Base-by-base conservation (phyloP, 1,140 invertebrate species). In the Drosophila murphyi region DNA sequence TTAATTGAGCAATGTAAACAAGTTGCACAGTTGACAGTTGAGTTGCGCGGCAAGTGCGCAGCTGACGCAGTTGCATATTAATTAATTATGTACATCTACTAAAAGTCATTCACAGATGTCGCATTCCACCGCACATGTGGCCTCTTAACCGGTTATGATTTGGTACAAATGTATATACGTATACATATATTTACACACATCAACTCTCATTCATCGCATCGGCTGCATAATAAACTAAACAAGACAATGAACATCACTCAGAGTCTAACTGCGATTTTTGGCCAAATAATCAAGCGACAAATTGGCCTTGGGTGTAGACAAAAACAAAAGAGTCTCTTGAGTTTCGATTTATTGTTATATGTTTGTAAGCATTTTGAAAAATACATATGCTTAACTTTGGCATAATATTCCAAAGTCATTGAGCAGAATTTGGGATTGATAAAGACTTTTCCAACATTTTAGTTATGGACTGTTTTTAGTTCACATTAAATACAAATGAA, bases 111-210 rank as follows among this genome's bases (percentile, higher is more conserved):
- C 39, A 43, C 10, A 43, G 39, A 43, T 43, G 39, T n/a, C 39
- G 39, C 39, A 43, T 43, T 43, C 39, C 39, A 43, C 39, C 10
- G 39, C 39, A 43, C 39, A 43, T 43, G 39, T 43, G 39, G 39
- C 39, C 39, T 43, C n/a, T 43, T n/a, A 43, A 43, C 39, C 39
- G 39, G 39, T 43, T 43, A 43, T n/a, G 39, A 43, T 43, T 43
- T 43, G 39, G 10, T n/a, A 20, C 20, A 43, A 3, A 43, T 4
- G 8, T 41, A 10, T 10, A 10, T 41, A 41, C 10, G 37, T 39
- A 39, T 39, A 43, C 3, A n/a, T 43, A 43, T 43, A 43, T 4
- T n/a, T 43, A n/a, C 4, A 43, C 10, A 43, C 10, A 43, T 41
- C 39, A 41, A 10, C 7, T 41, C 8, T 10, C 39, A 41, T 41